Percentiles rank a stretch among this genome's conserved stretches.
phyloP scores from a whole-genome alignment of 1,140 invertebrate genomes.

The Drosophila carrolli region DNA sequence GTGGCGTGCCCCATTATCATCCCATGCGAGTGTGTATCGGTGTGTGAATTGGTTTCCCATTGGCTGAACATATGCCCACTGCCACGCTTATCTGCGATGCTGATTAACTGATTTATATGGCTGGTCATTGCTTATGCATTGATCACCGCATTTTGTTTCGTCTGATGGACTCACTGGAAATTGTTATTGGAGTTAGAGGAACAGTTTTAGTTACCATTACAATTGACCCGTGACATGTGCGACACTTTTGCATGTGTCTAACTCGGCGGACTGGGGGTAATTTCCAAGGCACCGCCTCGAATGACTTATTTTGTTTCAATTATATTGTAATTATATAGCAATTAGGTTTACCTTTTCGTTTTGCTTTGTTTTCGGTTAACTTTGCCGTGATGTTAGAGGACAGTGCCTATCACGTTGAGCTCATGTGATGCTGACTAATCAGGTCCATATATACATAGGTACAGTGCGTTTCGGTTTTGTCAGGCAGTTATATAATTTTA shows the following conservation, averaged over 20 bases:
- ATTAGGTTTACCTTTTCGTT: conserved; percentile 57
- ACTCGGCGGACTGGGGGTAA: conserved; percentile 34
- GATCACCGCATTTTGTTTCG: conserved; percentile 54
- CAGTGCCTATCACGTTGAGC: conserved; percentile 23
- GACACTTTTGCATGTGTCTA: conserved; percentile 38
- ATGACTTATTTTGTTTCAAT: conserved; percentile 57
- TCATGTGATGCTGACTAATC: conserved; percentile 58
- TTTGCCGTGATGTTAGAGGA: conserved; percentile 27
- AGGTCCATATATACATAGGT: conserved; percentile 4
- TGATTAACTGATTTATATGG: conserved; percentile 80
- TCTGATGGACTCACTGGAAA: conserved; percentile 19
- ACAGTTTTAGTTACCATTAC: conserved; percentile 33
- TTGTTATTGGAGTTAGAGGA: conserved; percentile 22
- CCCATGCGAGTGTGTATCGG: conserved; percentile 17
- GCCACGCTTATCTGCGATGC: conserved; percentile 69
- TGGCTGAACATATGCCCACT: conserved; percentile 44
- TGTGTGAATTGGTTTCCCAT: conserved; percentile 46
- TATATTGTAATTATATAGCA: conserved; percentile 72
- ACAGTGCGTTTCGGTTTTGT: conserved; percentile 8
- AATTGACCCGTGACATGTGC: conserved; percentile 57
- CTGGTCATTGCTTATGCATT: conserved; percentile 78
- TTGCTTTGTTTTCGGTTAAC: conserved; percentile 17
- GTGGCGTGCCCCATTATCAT: conserved; percentile 53
- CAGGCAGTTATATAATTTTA: not conserved
- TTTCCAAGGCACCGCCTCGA: conserved; percentile 40